These are phyloP conservation scores for Helicorthomorpha holstii DNA, from an alignment of 1,140 invertebrate species.

Conservation along the genomic window DNA sequence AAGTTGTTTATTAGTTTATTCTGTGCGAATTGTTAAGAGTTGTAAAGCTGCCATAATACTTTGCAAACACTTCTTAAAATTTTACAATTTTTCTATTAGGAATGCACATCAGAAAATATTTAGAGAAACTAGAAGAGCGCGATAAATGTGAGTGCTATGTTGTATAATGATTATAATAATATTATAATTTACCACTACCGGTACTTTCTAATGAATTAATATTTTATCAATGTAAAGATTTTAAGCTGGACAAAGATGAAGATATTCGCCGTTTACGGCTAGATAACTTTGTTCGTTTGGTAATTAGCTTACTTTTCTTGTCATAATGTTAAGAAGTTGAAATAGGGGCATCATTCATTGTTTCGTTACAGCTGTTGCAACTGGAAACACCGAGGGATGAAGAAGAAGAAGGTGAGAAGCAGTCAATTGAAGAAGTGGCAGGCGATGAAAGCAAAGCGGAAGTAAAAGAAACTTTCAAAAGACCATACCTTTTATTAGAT, in stretches of 20 bases:
- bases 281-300: constrained; percentile 30
- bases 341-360: constrained; percentile 1
- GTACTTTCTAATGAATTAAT: too few species aligned
- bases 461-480: constrained; percentile 1
- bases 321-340: constrained; percentile 2
- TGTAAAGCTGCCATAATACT: too few species aligned
- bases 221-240: constrained; percentile 2
- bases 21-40: too few species aligned
- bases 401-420: neutral
- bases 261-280: constrained; percentile 34
- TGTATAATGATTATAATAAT: too few species aligned
- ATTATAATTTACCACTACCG: too few species aligned
- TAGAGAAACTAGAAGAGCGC: too few species aligned
- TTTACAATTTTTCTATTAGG: too few species aligned
- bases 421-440: neutral
- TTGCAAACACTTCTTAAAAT: too few species aligned
- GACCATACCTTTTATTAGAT: constrained; percentile 34
- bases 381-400: neutral
- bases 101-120: too few species aligned
- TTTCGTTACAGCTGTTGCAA: neutral
- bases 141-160: too few species aligned
- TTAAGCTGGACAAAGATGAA: constrained; percentile 22
- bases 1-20: too few species aligned
- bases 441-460: neutral
- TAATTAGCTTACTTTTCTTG: constrained; percentile 10